These are phyloP conservation scores for Pseudochirops corinnae DNA, from an alignment of 2,797 vertebrate genomes.

Conservation along the genomic window DNA sequence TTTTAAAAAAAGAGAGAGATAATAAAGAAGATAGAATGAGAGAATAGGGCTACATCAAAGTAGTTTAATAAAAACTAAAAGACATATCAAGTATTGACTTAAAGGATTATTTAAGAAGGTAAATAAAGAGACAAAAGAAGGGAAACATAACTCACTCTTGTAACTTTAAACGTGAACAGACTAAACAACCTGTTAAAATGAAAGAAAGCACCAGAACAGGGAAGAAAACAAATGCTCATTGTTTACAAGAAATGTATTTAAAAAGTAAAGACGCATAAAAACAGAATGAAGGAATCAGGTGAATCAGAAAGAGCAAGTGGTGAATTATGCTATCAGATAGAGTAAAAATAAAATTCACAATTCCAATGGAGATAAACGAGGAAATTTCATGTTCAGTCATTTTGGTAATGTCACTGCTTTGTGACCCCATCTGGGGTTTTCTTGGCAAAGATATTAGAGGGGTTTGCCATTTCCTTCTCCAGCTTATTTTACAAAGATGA, in stretches of 20 bases:
- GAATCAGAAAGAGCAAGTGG: neutral
- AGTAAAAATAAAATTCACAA: neutral
- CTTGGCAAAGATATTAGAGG: neutral
- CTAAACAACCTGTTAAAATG: neutral
- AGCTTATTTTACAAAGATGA: neutral
- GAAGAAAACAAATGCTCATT: neutral
- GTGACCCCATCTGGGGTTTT: neutral
- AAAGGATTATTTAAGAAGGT: neutral
- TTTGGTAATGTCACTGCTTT: neutral
- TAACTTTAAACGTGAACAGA: neutral
- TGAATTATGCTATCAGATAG: neutral
- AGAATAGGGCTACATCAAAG: neutral
- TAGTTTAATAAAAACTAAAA: neutral
- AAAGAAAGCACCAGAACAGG: neutral
- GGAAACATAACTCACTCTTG: neutral
- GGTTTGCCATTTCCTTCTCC: neutral
- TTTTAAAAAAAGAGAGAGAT: neutral
- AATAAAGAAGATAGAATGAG: neutral
- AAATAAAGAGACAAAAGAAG: neutral
- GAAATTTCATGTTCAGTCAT: neutral
- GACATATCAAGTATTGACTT: neutral
- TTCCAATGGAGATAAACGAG: neutral
- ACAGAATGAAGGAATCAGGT: neutral
- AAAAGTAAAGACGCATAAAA: neutral
- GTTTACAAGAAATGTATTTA: neutral